phyloP scores from a whole-genome alignment of 2,797 vertebrate species.

The Phaenicophaeus curvirostris region DNA sequence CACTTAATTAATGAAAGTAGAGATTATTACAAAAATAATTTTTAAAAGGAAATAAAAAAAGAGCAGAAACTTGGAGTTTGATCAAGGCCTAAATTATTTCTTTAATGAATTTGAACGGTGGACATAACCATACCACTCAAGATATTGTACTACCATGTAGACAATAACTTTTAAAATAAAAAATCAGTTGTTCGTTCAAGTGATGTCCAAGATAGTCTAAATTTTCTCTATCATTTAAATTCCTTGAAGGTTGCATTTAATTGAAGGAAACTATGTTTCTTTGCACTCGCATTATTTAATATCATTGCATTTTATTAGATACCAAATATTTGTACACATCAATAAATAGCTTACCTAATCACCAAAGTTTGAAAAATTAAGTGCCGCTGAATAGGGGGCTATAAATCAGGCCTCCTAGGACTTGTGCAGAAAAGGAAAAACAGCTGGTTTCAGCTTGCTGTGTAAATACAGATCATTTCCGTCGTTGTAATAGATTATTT shows the following conservation, averaged over 20 bases:
- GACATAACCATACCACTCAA: neutral
- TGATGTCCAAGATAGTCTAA: neutral
- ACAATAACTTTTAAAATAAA: conserved; percentile 1
- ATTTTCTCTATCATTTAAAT: conserved; percentile 33
- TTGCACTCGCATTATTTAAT: conserved; percentile 57
- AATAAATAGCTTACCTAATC: conserved; percentile 59
- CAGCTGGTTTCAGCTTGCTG: conserved; percentile 10
- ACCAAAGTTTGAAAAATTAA: conserved; percentile 54
- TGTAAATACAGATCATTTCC: conserved; percentile 53
- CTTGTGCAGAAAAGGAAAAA: conserved; percentile 35
- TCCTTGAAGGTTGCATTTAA: conserved; percentile 53
- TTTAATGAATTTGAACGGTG: neutral
- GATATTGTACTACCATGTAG: neutral
- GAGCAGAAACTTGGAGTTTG: neutral
- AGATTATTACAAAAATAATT: neutral
- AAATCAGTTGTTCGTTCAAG: neutral
- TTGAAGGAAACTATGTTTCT: conserved; percentile 56
- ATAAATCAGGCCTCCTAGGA: conserved; percentile 40
- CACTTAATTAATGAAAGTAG: neutral
- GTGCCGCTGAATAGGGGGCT: conserved; percentile 30
- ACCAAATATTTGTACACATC: conserved; percentile 53
- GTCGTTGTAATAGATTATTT: conserved; percentile 20
- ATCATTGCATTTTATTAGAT: conserved; percentile 61
- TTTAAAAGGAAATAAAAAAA: neutral
- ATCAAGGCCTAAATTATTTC: neutral